These are phyloP conservation scores for Triplophysa tibetana DNA, from an alignment of 2,113 vertebrate species.

Conservation along the genomic window DNA sequence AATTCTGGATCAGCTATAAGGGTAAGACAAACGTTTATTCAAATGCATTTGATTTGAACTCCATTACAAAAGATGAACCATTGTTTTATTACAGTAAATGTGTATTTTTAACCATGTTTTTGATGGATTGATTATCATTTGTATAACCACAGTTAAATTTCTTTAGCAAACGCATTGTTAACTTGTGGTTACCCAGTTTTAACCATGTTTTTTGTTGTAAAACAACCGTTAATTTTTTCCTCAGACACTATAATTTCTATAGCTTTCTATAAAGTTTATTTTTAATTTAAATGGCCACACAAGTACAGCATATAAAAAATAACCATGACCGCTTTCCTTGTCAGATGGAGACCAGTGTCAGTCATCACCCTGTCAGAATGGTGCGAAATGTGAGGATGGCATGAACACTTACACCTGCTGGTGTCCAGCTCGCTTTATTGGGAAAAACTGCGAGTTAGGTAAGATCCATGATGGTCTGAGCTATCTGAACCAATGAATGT, in stretches of 20 bases:
- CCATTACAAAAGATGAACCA: too few relatives aligned
- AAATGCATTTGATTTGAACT: background rate
- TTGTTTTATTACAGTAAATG: too few relatives aligned
- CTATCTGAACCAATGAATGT: background rate
- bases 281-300: background rate
- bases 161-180: too few relatives aligned
- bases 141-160: background rate
- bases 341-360: conserved; percentile 90
- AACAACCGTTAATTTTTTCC: background rate
- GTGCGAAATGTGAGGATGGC: conserved; percentile 79
- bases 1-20: conserved; percentile 54
- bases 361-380: conserved; percentile 86
- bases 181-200: too few relatives aligned
- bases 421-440: conserved; percentile 80
- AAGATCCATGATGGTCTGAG: conserved; percentile 38
- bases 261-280: background rate
- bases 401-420: conserved; percentile 82
- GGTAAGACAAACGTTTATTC: conserved; percentile 46
- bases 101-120: too few relatives aligned
- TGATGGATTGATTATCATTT: too few relatives aligned
- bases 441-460: conserved; percentile 94
- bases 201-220: background rate
- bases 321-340: conserved; percentile 18
- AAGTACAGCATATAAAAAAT: background rate
- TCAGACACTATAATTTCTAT: background rate